phyloP scores from a whole-genome alignment of 1,140 invertebrate genomes.

The Caenorhabditis remanei region DNA sequence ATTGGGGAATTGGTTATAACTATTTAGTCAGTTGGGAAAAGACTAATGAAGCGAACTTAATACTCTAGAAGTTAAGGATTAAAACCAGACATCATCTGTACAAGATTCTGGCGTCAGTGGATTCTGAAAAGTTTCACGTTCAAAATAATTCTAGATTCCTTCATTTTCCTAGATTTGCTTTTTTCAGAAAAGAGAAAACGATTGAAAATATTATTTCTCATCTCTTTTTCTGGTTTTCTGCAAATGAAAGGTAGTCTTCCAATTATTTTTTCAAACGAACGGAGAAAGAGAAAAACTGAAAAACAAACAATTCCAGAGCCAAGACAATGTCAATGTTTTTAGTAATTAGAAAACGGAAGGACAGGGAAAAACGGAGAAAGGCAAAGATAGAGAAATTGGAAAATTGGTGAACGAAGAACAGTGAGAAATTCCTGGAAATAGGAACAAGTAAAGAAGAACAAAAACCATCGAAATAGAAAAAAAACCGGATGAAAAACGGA shows the following conservation, averaged over 20 bases:
- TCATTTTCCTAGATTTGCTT: no score
- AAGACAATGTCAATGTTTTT: constrained; percentile 3
- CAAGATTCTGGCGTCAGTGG: no score
- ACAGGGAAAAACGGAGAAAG: background rate
- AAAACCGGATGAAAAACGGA: background rate
- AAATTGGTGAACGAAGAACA: background rate
- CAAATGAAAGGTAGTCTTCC: constrained; percentile 22
- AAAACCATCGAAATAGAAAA: background rate
- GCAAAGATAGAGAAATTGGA: background rate
- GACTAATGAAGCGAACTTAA: no score
- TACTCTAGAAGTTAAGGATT: no score
- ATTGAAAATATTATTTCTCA: background rate
- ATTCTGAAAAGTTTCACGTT: no score
- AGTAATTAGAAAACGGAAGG: constrained; percentile 22
- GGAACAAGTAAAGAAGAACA: background rate
- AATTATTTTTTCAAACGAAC: constrained; percentile 26
- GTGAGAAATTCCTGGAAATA: constrained; percentile 4
- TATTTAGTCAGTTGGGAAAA: no score
- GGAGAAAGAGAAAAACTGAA: background rate
- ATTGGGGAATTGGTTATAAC: no score
- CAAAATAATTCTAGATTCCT: no score
- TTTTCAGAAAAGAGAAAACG: no score
- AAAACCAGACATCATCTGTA: no score
- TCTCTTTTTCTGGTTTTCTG: background rate
- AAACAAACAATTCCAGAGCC: constrained; percentile 25